These are phyloP conservation scores for Lophochroa leadbeateri DNA, from an alignment of 2,113 vertebrate genomes.

Conservation along the genomic window DNA sequence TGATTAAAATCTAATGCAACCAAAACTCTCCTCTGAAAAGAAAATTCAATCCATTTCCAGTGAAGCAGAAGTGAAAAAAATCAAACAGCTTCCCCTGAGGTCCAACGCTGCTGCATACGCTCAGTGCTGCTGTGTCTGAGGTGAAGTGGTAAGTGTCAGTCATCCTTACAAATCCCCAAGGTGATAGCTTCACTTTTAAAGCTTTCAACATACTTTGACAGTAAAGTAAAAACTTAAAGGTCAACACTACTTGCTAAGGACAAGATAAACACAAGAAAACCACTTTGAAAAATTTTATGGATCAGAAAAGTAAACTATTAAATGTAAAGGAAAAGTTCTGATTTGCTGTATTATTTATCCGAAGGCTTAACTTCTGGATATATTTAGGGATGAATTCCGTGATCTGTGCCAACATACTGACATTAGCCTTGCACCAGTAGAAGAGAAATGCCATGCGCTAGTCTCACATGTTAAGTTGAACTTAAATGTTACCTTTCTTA, in stretches of 20 bases:
- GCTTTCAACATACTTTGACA: conserved; percentile 80
- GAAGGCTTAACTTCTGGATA: background rate
- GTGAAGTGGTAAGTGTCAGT: conserved; percentile 71
- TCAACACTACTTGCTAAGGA: conserved; percentile 81
- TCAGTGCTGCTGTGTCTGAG: conserved; percentile 42
- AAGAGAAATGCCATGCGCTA: background rate
- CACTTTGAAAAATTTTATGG: conserved; percentile 64
- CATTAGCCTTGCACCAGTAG: background rate
- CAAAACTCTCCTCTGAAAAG: conserved; percentile 71
- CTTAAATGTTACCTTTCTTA: background rate
- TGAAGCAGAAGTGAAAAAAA: conserved; percentile 75
- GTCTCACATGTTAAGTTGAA: background rate
- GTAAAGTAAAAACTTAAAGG: conserved; percentile 80
- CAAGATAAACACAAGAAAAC: conserved; percentile 72
- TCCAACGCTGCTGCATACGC: conserved; percentile 30
- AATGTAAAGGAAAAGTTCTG: conserved; percentile 22
- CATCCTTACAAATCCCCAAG: conserved; percentile 72
- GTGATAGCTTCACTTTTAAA: conserved; percentile 77
- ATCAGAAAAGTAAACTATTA: conserved; percentile 25
- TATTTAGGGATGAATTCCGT: background rate
- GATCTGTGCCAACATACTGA: background rate
- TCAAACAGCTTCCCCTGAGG: conserved; percentile 66
- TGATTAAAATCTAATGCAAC: conserved; percentile 74
- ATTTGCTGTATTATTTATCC: conserved; percentile 5
- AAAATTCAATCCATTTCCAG: conserved; percentile 68